Evolutionary conservation across 2,113 vertebrate genomes (phyloP), one percentile per base, ranked within the genome.

Genomic region (Chauna torquata): DNA sequence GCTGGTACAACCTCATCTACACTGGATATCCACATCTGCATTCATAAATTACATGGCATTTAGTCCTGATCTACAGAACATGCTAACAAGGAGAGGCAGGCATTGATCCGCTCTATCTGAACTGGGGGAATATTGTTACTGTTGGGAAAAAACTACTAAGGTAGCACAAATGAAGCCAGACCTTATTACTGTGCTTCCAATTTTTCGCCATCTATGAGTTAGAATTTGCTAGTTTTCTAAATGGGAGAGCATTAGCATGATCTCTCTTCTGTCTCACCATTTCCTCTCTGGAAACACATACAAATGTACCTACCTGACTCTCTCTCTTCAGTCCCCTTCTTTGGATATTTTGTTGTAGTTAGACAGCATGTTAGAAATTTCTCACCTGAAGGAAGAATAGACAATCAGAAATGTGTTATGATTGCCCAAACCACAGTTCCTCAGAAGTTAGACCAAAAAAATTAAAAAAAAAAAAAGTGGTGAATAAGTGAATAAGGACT

Each of bases 81-180:
- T 28, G n/a, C 64, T 92, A 94, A 91, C 32, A 71, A 75, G 54
- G 55, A 90, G 76, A 90, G 42, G 52, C 24, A 86, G 54, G n/a
- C 55, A 82, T 83, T 34, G 86, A 96, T 86, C 54, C 71, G 86
- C 75, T 80, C 65, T 62, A 55, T 83, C 57, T 59, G 32, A 77
- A 88, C 8, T 30, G 44, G 47, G 5, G 27, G 32, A 70, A 9
- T 34, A 34, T 82, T 83, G 88, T 74, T 76, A 55, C 65, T 74
- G 36, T 66, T 77, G 16, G 45, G 36, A 52, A 81, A 77, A 90
- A 78, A 55, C 9, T 38, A 70, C 36, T 77, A 75, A 88, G 38
- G 22, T 93, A 47, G 28, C 27, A 78, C 55, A 89, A 82, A 95
- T 75, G 64, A 95, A 78, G 38, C 55, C 64, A 93, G 72, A 78